Evolutionary conservation across 2,113 vertebrate species (phyloP).

Genomic region (Pluvialis apricaria): DNA sequence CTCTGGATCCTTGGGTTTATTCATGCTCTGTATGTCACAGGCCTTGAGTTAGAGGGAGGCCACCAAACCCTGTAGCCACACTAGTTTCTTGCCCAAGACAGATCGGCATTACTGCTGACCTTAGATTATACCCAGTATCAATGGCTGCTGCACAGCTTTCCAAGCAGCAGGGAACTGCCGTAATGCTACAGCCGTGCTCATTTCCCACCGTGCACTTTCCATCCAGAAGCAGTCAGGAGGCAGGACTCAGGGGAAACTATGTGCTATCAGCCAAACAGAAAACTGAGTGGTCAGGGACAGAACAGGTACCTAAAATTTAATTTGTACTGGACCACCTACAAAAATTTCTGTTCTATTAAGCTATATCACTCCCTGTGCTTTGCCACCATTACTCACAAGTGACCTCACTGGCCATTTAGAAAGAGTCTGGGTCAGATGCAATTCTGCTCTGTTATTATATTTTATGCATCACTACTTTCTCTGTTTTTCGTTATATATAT

Average conservation of each 20-base stretch:
- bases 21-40: neutral
- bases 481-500: neutral
- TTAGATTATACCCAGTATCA: neutral
- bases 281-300: neutral
- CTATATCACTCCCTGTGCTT: neutral
- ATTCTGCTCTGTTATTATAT: neutral
- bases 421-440: neutral
- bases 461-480: neutral
- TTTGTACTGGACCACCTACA: neutral
- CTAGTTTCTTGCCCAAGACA: neutral
- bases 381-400: neutral
- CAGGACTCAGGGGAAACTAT: neutral
- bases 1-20: neutral
- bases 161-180: neutral
- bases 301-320: neutral
- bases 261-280: neutral
- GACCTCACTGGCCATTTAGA: neutral
- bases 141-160: neutral
- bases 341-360: neutral
- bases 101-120: neutral
- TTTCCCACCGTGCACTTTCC: neutral
- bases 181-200: neutral
- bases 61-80: neutral
- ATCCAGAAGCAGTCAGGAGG: neutral
- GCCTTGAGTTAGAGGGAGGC: neutral